Base-by-base conservation (phyloP, 1,140 invertebrate species). In the Caerostris darwini region DNA sequence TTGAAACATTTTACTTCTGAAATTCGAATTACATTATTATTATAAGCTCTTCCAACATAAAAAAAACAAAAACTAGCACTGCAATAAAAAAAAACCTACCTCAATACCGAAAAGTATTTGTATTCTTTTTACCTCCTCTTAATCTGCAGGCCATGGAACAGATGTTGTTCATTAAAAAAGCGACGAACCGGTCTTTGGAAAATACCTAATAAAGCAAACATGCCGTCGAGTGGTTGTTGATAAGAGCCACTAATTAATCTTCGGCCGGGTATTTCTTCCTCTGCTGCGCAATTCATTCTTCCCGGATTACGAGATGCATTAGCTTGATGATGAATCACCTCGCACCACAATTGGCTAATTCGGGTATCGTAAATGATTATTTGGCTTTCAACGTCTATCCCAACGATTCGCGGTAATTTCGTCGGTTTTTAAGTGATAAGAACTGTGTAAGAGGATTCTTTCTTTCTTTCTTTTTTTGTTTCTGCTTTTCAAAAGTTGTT, bases 161-260 rank as follows among this genome's bases (percentile, higher is more conserved):
- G 61, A 89, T 89, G 87, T 69, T 64, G 34, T 89, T 89, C 87
- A 69, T 89, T 89, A 89, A 71, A 53, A 54, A 71, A 89, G 17
- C 53, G 50, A 71, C 64, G 64, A 89, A 64, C 87, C 54, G 64
- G 50, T 67, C 64, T 57, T 17, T 50, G 54, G 17, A 89, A 89
- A 71, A 89, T 69, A 71, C 64, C 64, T 89, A 89, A 89, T 89
- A 89, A 89, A 89, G 87, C 64, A 89, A 89, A 71, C 87, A 89
- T 89, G 61, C 87, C 61, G 34, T 89, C 87, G 71, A 19, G 61
- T 64, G 64, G 34, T 89, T 34, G 7, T 17, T 58, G 87, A 89
- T 89, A 89, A 89, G 87, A 34, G 64, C 0, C 5, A 8, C 14
- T 69, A 89, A 71, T 89, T 89, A 89, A 89, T 89, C 87, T 69